phyloP scores from a whole-genome alignment of 2,113 vertebrate species.

The Megaleporinus macrocephalus region DNA sequence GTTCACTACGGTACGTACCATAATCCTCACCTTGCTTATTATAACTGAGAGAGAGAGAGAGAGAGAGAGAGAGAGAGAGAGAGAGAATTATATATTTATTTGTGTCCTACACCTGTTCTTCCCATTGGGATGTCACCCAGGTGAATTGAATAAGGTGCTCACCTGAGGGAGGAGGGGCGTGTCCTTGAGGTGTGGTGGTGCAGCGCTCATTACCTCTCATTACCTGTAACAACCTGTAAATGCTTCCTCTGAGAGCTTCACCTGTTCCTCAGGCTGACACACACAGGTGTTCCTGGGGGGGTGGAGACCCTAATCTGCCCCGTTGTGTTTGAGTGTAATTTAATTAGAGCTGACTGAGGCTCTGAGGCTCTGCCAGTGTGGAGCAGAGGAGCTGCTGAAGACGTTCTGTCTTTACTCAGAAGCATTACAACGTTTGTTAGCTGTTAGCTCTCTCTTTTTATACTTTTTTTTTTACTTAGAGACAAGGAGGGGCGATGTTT shows the following conservation, averaged over 20 bases:
- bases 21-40: too few relatives aligned
- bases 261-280: slow-evolving; percentile 50
- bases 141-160: slow-evolving; percentile 70
- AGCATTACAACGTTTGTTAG: too few relatives aligned
- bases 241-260: slow-evolving; percentile 60
- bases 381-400: not conserved
- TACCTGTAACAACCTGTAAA: slow-evolving; percentile 70
- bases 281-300: slow-evolving; percentile 31
- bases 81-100: not conserved
- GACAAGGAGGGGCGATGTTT: too few relatives aligned
- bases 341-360: slow-evolving; percentile 34
- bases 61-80: not conserved
- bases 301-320: slow-evolving; percentile 27
- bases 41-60: not conserved
- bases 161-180: slow-evolving; percentile 69
- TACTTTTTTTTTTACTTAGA: too few relatives aligned
- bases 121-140: slow-evolving; percentile 60
- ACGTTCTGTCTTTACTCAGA: too few relatives aligned
- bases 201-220: slow-evolving; percentile 63
- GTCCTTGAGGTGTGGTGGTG: slow-evolving; percentile 1
- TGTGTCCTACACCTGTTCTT: slow-evolving; percentile 45
- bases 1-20: slow-evolving; percentile 88
- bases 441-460: too few relatives aligned
- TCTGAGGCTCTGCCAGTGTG: not conserved
- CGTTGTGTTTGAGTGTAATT: slow-evolving; percentile 23